phyloP scores from a whole-genome alignment of 2,113 vertebrate genomes.

The Andinoacara biseriatus region DNA sequence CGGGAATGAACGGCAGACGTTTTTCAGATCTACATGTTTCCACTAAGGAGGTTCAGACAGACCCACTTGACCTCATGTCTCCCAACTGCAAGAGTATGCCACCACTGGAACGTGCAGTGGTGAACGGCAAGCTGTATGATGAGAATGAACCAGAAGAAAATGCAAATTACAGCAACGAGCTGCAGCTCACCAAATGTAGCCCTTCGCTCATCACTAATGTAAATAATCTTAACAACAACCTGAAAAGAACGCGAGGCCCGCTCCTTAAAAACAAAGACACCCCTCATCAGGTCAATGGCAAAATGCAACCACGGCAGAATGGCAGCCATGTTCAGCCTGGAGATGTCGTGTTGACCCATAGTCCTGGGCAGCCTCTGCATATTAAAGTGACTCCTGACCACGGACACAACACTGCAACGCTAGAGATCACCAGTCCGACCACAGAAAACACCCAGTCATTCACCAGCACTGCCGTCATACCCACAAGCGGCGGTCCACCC shows the following conservation, averaged over 20 bases:
- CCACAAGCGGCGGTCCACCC: slow-evolving; percentile 88
- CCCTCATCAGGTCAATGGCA: slow-evolving; percentile 85
- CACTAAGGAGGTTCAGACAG: slow-evolving; percentile 96
- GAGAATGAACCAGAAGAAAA: slow-evolving; percentile 85
- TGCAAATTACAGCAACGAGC: slow-evolving; percentile 81
- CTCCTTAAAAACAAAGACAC: slow-evolving; percentile 88
- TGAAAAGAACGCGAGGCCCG: slow-evolving; percentile 84
- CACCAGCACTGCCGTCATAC: slow-evolving; percentile 95
- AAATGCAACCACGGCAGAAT: slow-evolving; percentile 84
- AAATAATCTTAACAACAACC: slow-evolving; percentile 88
- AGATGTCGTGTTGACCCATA: slow-evolving; percentile 91
- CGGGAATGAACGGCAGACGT: slow-evolving; percentile 89
- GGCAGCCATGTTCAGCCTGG: slow-evolving; percentile 86
- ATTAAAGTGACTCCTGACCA: slow-evolving; percentile 97
- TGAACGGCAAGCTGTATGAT: slow-evolving; percentile 89
- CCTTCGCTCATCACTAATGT: slow-evolving; percentile 81
- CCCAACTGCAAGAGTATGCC: slow-evolving; percentile 85
- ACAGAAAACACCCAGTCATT: slow-evolving; percentile 88
- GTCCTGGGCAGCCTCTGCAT: slow-evolving; percentile 93
- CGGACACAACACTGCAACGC: slow-evolving; percentile 89
- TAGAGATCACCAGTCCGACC: slow-evolving; percentile 93
- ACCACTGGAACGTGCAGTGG: slow-evolving; percentile 84
- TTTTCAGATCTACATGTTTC: slow-evolving; percentile 91
- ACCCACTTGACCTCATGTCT: slow-evolving; percentile 83
- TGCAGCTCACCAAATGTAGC: slow-evolving; percentile 82